phyloP scores from a whole-genome alignment of 2,113 vertebrate species.

The Cyanistes caeruleus region DNA sequence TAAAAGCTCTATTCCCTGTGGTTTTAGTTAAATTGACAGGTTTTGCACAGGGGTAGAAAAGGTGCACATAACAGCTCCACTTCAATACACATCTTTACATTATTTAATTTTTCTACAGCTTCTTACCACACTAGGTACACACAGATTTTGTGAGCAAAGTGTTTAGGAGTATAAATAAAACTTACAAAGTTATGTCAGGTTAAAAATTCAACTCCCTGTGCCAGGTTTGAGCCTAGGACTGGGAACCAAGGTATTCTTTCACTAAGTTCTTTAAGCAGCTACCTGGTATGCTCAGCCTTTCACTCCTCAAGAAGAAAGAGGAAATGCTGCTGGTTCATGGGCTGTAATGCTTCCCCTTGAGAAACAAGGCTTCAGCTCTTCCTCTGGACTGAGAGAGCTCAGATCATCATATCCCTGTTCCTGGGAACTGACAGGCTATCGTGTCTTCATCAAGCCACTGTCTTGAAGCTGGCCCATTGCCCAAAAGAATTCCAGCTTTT shows the following conservation, averaged over 20 bases:
- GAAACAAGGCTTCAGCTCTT: not conserved
- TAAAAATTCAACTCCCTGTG: not conserved
- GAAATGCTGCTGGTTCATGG: not conserved
- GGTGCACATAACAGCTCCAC: not conserved
- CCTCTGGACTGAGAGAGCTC: not conserved
- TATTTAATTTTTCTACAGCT: not conserved
- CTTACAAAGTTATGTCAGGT: not conserved
- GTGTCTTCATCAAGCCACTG: not conserved
- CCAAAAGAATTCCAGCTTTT: not conserved
- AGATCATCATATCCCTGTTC: not conserved
- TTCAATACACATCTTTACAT: not conserved
- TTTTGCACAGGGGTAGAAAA: not conserved
- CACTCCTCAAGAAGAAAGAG: not conserved
- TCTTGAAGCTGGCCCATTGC: not conserved
- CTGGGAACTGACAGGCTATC: not conserved
- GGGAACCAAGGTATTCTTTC: not conserved
- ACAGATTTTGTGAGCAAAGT: not conserved
- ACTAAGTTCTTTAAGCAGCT: not conserved
- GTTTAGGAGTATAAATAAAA: not conserved
- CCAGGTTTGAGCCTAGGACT: not conserved
- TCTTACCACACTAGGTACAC: not conserved
- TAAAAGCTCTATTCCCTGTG: not conserved
- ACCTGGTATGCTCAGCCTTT: not conserved
- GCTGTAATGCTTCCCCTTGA: not conserved
- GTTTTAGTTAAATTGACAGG: not conserved